A percentile compares a stretch with the other conserved stretches of the same genome.
These are phyloP conservation scores for Mycteria americana DNA, from an alignment of 2,797 vertebrate species.

Conservation along the genomic window DNA sequence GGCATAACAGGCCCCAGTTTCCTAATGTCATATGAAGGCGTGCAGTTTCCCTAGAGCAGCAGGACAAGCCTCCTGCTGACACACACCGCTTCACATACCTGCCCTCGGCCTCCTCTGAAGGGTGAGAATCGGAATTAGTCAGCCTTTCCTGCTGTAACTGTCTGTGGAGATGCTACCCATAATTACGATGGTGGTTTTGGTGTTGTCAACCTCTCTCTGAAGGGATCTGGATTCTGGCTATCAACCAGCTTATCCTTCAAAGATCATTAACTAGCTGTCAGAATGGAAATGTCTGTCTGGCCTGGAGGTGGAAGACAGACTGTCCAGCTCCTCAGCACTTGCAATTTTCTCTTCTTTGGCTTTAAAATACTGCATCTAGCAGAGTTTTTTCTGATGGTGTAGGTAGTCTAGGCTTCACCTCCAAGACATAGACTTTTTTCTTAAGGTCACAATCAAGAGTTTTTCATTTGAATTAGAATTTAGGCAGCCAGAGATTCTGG, in stretches of 20 bases:
- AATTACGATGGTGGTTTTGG: background rate
- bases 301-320: background rate
- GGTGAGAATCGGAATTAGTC: background rate
- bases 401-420: background rate
- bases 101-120: background rate
- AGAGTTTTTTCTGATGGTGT: background rate
- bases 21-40: no score
- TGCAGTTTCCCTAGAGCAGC: background rate
- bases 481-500: background rate
- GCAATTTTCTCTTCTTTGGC: background rate
- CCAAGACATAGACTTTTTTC: background rate
- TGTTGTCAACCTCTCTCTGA: background rate
- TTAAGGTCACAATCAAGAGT: background rate
- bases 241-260: background rate
- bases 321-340: background rate
- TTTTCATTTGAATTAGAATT: background rate
- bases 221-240: background rate
- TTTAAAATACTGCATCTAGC: background rate
- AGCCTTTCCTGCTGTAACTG: background rate
- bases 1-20: background rate
- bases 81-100: background rate
- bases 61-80: background rate
- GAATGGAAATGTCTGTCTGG: background rate
- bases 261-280: background rate
- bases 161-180: background rate